phyloP scores from a whole-genome alignment of 35 echinoderm and acorn worm species.

The Apostichopus japonicus region DNA sequence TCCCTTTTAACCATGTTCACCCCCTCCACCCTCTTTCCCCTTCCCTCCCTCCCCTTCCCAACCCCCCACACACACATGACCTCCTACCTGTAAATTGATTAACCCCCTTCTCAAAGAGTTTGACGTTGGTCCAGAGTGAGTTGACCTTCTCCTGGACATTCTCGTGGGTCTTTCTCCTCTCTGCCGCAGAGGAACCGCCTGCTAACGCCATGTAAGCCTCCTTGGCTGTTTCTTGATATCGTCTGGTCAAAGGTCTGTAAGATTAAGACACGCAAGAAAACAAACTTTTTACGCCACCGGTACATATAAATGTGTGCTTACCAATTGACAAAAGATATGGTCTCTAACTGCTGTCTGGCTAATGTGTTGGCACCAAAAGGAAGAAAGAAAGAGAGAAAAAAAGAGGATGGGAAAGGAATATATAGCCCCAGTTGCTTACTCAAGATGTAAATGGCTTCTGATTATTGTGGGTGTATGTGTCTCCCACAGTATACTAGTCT shows the following conservation, averaged over 20 bases:
- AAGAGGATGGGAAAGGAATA: no score
- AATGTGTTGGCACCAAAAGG: no score
- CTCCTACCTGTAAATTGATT: constrained; percentile 78
- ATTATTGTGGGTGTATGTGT: no score
- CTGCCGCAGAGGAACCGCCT: constrained; percentile 46
- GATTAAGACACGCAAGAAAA: neutral
- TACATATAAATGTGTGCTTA: no score
- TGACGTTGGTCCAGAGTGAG: constrained; percentile 76
- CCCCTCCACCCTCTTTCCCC: neutral
- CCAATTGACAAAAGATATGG: no score
- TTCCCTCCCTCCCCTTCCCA: neutral
- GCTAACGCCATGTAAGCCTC: constrained; percentile 59
- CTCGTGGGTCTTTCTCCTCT: constrained; percentile 81
- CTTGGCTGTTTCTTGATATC: constrained; percentile 83
- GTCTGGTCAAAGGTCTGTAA: constrained; percentile 79
- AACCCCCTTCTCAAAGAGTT: constrained; percentile 89
- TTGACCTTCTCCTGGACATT: constrained; percentile 88
- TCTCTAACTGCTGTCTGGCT: constrained; percentile 34
- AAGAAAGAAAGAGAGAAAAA: no score
- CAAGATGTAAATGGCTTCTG: no score
- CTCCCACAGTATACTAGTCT: no score
- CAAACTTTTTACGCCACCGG: no score
- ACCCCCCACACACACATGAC: neutral
- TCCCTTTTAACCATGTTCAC: no score
- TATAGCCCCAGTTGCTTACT: no score